Evolutionary conservation across 2,113 vertebrate genomes (phyloP), one percentile per base, ranked within the genome.

Genomic region (Protobothrops mucrosquamatus): DNA sequence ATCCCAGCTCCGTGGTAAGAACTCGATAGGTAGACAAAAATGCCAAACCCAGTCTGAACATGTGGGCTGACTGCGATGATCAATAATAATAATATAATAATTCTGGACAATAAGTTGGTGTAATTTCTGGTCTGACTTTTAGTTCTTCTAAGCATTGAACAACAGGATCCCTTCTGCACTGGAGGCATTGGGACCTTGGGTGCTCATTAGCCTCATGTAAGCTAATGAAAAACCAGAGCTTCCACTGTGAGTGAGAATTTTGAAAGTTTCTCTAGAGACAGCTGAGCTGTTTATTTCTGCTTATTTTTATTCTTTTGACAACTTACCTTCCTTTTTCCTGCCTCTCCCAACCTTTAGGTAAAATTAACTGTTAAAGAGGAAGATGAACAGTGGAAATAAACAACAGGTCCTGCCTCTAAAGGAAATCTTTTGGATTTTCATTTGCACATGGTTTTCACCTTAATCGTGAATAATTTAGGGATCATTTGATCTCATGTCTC

Each of bases 291-390:
- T 91, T 81, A 81, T 87, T 20, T 61, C 81, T 51, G 55, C 43
- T 91, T 86, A 91, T 91, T 46, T 57, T n/a, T 2, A 20, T 8
- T 43, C 39, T 74, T 64, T 56, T 85, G 57, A 18, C 81, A 46
- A 26, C 52, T 48, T n/a, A 87, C 48, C 86, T 61, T 34, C 81
- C 81, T 39, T 51, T 5, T 29, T 61, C 26, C 18, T 91, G 51
- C 39, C n/a, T 81, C 54, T 57, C 39, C 24, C 24, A 57, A 14
- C 18, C 55, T 29, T 43, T 51, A 6, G 54, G 52, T 85, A 87
- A 87, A 87, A 91, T 87, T 91, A 87, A 18, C 91, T 48, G 91
- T 24, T 86, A 48, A 87, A 91, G 56, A 86, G 85, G 55, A 59
- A 48, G 85, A 6, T 59, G 81, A 86, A 12, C 34, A 57, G 55